These are phyloP conservation scores for Pachycephala philippinensis DNA, from an alignment of 2,113 vertebrate genomes.

Conservation along the genomic window DNA sequence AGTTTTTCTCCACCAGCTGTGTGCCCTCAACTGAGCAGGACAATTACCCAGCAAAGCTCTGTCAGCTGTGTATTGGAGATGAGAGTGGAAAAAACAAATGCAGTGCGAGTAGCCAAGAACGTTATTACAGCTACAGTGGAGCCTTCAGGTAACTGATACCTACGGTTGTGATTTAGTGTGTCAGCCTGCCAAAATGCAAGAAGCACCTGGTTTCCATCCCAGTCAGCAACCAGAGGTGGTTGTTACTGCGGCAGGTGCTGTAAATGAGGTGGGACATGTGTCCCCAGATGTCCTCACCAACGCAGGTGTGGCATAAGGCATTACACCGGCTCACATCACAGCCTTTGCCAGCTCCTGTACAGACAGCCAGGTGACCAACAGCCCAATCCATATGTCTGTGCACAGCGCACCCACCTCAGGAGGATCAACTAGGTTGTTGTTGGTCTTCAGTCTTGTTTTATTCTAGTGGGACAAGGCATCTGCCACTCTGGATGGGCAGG, in stretches of 20 bases:
- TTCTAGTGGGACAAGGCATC: not conserved
- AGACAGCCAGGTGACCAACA: not conserved
- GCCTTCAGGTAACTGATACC: constrained; percentile 84
- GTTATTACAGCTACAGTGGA: constrained; percentile 83
- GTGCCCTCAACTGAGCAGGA: constrained; percentile 81
- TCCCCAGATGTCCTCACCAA: not conserved
- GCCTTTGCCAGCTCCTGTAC: not conserved
- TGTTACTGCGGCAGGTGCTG: not conserved
- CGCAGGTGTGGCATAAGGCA: not conserved
- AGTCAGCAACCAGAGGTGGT: not conserved
- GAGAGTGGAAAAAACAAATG: constrained; percentile 77
- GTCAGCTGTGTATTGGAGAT: constrained; percentile 83
- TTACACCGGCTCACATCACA: not conserved
- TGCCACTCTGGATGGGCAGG: not conserved
- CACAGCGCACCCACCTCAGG: not conserved
- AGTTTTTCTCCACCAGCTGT: constrained; percentile 88
- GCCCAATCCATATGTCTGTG: not conserved
- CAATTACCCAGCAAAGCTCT: constrained; percentile 81
- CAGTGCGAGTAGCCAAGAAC: constrained; percentile 79
- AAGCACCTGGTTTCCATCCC: not conserved
- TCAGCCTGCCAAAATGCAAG: not conserved
- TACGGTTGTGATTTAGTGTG: not conserved
- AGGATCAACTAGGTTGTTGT: not conserved
- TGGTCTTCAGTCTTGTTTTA: not conserved
- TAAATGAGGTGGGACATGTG: not conserved